Evolutionary conservation across 2,888 invertebrate species (phyloP).

Genomic region (Glyphotaelius pellucidus): DNA sequence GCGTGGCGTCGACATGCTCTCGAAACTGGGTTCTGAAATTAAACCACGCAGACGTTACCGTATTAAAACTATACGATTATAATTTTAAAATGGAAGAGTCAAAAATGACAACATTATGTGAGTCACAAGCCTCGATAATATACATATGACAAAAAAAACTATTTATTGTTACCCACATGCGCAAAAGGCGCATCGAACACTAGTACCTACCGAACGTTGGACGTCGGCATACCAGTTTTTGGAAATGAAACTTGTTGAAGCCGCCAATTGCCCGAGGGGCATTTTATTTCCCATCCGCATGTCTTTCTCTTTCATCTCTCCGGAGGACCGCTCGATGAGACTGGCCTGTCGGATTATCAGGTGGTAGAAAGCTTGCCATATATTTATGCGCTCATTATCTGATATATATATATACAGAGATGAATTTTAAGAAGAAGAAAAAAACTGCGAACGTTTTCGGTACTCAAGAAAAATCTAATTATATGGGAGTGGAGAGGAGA

Average conservation of each 20-base stretch:
- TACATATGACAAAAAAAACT: not conserved
- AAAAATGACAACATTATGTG: too few relatives aligned
- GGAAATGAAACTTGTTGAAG: slow-evolving; percentile 20
- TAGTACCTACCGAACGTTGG: not conserved
- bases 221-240: not conserved
- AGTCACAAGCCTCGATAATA: too few relatives aligned
- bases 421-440: too few relatives aligned
- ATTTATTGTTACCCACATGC: not conserved
- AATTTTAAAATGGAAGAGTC: too few relatives aligned
- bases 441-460: too few relatives aligned
- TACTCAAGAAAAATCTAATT: too few relatives aligned
- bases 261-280: not conserved
- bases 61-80: too few relatives aligned
- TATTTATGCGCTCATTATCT: not conserved
- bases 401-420: not conserved
- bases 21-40: too few relatives aligned
- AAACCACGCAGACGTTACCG: too few relatives aligned
- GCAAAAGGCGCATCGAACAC: not conserved
- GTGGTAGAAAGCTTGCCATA: not conserved
- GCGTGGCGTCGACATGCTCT: too few relatives aligned
- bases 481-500: too few relatives aligned
- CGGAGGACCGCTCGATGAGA: not conserved
- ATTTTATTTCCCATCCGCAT: slow-evolving; percentile 16
- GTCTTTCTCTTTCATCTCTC: slow-evolving; percentile 30
- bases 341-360: not conserved